Conservation (phyloP, 2,113 vertebrate genomes). For the mouse (Mus musculus) region DNA sequence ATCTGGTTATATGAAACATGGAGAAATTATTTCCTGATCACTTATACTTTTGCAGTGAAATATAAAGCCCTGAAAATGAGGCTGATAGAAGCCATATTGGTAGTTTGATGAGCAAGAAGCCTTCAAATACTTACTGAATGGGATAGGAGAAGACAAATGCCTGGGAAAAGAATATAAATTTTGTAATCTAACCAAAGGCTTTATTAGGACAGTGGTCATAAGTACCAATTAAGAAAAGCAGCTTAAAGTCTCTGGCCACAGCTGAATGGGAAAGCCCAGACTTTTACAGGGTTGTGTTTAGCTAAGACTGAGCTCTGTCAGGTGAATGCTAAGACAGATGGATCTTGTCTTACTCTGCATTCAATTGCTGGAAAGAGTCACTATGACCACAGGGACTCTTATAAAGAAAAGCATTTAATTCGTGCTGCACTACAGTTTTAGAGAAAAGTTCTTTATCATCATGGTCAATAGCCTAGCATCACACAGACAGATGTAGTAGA, state of each 20-base stretch:
- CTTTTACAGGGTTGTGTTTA: not conserved
- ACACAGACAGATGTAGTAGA: not conserved
- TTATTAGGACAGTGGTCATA: not conserved
- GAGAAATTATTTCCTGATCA: not conserved
- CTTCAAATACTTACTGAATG: not conserved
- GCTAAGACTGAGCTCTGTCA: not conserved
- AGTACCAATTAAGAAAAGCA: not conserved
- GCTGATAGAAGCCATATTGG: not conserved
- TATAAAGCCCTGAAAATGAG: not conserved
- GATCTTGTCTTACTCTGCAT: not conserved
- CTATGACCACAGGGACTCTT: not conserved
- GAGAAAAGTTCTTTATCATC: no score
- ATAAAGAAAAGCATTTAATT: not conserved
- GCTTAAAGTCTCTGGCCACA: not conserved
- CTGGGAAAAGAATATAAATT: not conserved
- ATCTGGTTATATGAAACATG: not conserved
- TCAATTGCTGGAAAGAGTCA: not conserved
- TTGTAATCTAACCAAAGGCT: not conserved
- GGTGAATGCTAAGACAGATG: not conserved
- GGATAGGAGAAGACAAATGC: not conserved
- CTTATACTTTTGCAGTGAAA: not conserved
- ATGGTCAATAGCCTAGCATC: not conserved
- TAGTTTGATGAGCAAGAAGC: not conserved
- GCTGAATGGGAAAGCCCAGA: not conserved
- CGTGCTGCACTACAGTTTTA: not conserved